Percentiles rank a stretch among this genome's conserved stretches.
Evolutionary conservation across 2,797 vertebrate genomes (phyloP).

Genomic region (Myotis daubentonii): DNA sequence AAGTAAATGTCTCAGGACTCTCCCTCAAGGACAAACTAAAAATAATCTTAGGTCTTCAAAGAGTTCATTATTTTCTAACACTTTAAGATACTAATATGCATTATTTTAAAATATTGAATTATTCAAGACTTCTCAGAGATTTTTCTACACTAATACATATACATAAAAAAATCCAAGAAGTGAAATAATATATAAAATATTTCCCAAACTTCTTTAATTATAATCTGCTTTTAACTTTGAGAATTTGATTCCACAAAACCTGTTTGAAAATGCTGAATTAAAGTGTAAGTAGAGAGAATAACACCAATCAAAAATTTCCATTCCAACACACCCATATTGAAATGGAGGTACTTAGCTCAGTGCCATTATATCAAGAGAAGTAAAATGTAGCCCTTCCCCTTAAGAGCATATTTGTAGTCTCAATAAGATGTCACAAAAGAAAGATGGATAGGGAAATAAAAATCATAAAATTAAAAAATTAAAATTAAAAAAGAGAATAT

Average conservation of each 20-base stretch:
- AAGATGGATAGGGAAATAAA: neutral
- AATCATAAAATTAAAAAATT: neutral
- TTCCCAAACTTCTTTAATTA: neutral
- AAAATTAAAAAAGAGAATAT: neutral
- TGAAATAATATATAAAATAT: neutral
- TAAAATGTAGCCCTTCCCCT: neutral
- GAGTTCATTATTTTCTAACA: neutral
- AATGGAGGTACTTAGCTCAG: neutral
- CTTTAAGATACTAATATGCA: neutral
- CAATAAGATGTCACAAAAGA: neutral
- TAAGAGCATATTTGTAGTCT: neutral
- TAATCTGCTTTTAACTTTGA: neutral
- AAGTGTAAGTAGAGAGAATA: neutral
- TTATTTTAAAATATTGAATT: neutral
- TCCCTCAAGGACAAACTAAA: slow-evolving; percentile 44
- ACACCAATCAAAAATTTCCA: neutral
- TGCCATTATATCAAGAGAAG: neutral
- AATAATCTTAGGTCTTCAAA: slow-evolving; percentile 10
- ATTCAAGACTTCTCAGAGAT: neutral
- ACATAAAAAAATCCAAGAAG: neutral
- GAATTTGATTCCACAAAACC: neutral
- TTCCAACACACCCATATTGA: neutral
- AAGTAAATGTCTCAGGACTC: slow-evolving; percentile 40
- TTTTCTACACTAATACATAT: neutral
- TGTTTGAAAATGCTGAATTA: neutral